Base-by-base conservation (phyloP, 2,888 invertebrate genomes). In the Caradrina kadenii region DNA sequence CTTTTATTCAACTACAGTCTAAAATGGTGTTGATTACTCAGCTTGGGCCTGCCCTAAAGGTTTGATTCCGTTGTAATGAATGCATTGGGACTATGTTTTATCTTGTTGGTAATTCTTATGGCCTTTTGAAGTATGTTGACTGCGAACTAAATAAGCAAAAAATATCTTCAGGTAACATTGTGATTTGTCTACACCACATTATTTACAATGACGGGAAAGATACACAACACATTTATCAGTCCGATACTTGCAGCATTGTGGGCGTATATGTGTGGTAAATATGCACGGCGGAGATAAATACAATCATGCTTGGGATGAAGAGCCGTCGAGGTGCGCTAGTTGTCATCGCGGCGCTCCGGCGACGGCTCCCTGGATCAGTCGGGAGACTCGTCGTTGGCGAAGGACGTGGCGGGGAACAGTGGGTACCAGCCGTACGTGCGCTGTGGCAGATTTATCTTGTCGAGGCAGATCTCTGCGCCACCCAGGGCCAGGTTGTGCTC, bases 351-450 rank as follows among this genome's bases (percentile, higher is more conserved):
- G 86, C 93, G 93, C 90, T 96, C 95, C 90, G 95, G 95, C 94
- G 95, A 95, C 94, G 95, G 95, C 93, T 95, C 95, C 82, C 95
- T 91, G 86, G 94, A 96, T 96, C 95, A 96, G 91, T 96, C 95
- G 87, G 95, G 95, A 75, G 95, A 95, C 86, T 96, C 96, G 89
- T 96, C 94, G 82, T 91, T 97, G 31, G 97, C 98, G 78, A 98
- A 96, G 63, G 98, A 97, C 86, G 98, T 97, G 91, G 98, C 98
- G 48, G 98, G 98, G 94, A 98, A 98, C 81, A 99, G 96, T 76
- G 98, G 98, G 96, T 99, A 99, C 99, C 99, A 99, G 79, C 98
- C 98, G 86, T 97, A 97, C 55, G 98, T 98, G 85, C 98, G 97
- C 90, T 98, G 97, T 39, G 98, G 97, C 76, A 98, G 96, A 58